Base-by-base conservation (phyloP, 2,797 vertebrate species). In the Tenualosa ilisha region DNA sequence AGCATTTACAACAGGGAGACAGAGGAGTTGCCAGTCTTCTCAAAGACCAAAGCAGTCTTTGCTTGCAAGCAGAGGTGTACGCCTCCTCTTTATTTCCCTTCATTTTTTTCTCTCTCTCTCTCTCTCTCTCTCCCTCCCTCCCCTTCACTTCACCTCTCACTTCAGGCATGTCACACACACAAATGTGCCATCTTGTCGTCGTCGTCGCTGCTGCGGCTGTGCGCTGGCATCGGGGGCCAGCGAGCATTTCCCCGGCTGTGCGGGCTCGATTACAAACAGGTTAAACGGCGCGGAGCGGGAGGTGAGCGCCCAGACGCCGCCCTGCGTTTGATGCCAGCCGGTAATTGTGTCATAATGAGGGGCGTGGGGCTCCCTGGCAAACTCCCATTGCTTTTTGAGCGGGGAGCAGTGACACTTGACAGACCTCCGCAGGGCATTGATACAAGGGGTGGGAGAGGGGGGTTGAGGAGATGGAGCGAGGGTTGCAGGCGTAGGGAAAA, bases 321-420 rank as follows among this genome's bases (percentile, higher is more conserved):
- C 8, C 3, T n/a, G 81, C 65, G 82, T 86, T 86, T 84, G 68
- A 89, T 89, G 88, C 87, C 86, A 87, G 85, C 85, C 81, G 89
- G 85, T 89, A 89, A 89, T 91, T 88, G 81, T 89, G 81, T 86
- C 88, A 87, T 92, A 88, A 89, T 89, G 84, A 88, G 85, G 81
- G 84, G 86, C 51, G 51, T 31, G 85, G 79, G n/a, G 85, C 88
- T 84, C 85, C 84, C 85, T 89, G 88, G 86, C 84, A 87, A 83
- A 82, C 82, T 89, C 75, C 83, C 83, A 13, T 86, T 61, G 84
- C 85, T 72, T 51, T 88, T 88, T 20, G 61, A 43, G 12, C 84
- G 49, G 49, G 82, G 83, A 88, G 81, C 82, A 75, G 86, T 88
- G 86, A 89, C 85, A 90, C 88, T 85, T 90, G 86, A 90, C 88